phyloP scores from a whole-genome alignment of 2,797 vertebrate species.

The Gallinago nigripennis region DNA sequence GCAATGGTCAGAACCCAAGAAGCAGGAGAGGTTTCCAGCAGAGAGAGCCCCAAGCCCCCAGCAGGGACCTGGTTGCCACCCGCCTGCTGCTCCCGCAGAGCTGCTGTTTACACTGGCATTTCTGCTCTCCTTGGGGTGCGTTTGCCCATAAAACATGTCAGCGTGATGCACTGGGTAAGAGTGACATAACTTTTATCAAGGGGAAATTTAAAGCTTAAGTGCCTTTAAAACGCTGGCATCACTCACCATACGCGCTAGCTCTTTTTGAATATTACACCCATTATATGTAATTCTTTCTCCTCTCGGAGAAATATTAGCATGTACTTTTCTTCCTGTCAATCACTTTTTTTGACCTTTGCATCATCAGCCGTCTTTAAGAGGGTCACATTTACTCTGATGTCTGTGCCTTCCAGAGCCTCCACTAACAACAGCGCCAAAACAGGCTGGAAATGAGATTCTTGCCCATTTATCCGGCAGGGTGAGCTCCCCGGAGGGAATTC shows the following conservation, averaged over 20 bases:
- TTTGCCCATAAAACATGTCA: conserved; percentile 33
- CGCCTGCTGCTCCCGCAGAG: neutral
- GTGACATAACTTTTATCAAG: conserved; percentile 54
- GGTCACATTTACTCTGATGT: neutral
- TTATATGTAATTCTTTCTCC: conserved; percentile 45
- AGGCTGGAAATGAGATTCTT: neutral
- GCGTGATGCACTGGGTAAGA: neutral
- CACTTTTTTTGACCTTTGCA: conserved; percentile 22
- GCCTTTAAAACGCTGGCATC: conserved; percentile 64
- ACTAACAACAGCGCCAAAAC: rapidly evolving
- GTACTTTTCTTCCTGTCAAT: conserved; percentile 36
- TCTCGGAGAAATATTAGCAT: conserved; percentile 62
- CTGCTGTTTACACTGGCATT: neutral
- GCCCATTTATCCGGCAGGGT: rapidly evolving
- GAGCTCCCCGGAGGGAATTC: neutral
- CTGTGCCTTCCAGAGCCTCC: neutral
- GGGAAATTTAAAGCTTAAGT: conserved; percentile 68
- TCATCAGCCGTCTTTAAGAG: neutral
- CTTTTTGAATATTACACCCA: conserved; percentile 55
- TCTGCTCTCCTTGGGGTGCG: neutral
- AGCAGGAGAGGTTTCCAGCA: neutral
- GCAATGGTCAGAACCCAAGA: neutral
- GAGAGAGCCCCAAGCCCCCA: neutral
- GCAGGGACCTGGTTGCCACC: neutral
- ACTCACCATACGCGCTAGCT: neutral